These are phyloP conservation scores for Chymomyza costata DNA, from an alignment of 1,140 invertebrate species.

Conservation along the genomic window DNA sequence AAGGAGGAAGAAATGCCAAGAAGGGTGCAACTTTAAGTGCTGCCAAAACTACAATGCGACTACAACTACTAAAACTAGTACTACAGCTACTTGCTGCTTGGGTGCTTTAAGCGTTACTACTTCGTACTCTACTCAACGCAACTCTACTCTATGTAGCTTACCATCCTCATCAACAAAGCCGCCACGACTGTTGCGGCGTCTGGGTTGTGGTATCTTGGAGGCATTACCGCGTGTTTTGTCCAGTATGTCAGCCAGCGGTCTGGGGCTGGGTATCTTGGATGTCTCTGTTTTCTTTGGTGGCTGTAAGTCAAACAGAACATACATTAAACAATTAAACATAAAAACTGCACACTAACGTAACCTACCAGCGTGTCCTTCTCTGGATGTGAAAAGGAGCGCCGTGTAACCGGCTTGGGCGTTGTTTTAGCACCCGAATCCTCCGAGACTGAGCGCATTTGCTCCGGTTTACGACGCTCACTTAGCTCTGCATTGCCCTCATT, in stretches of 20 bases:
- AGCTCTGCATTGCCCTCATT: constrained; percentile 13
- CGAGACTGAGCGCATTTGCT: constrained; percentile 74
- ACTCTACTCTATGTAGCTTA: constrained; percentile 42
- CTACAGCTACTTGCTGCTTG: constrained; percentile 50
- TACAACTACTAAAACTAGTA: constrained; percentile 36
- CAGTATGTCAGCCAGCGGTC: constrained; percentile 63
- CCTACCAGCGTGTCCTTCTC: constrained; percentile 71
- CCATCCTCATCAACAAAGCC: constrained; percentile 51
- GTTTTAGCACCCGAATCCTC: constrained; percentile 69
- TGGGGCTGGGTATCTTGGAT: constrained; percentile 68
- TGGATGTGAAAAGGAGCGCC: constrained; percentile 71
- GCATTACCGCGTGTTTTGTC: constrained; percentile 56
- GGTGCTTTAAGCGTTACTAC: constrained; percentile 34
- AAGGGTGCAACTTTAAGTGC: constrained; percentile 45
- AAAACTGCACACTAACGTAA: no score
- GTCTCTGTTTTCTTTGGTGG: constrained; percentile 61
- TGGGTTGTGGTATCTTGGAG: constrained; percentile 55
- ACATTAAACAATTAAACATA: not conserved
- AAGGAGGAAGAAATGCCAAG: constrained; percentile 21
- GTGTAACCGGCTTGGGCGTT: constrained; percentile 61
- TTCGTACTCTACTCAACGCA: no score
- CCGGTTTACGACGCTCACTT: constrained; percentile 61
- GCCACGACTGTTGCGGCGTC: constrained; percentile 57
- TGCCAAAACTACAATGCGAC: constrained; percentile 45
- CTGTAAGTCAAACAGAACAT: constrained; percentile 23